Percentiles rank a stretch among this genome's conserved stretches.
These are phyloP conservation scores for Drosophila carrolli DNA, from an alignment of 1,140 invertebrate species.

Conservation along the genomic window DNA sequence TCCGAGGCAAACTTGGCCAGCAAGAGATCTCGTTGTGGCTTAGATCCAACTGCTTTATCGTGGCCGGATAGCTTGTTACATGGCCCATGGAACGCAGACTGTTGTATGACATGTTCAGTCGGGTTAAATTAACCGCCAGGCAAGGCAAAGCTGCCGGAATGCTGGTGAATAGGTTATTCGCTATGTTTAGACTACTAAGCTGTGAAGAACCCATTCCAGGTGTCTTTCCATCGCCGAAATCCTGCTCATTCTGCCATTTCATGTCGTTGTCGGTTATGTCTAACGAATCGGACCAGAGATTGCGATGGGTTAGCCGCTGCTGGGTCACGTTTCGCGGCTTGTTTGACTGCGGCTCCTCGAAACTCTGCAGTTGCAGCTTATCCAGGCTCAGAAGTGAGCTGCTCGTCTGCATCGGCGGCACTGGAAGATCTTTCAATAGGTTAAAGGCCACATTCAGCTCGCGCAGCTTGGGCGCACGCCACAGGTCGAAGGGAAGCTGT, in stretches of 20 bases:
- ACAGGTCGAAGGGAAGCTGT: slow-evolving; percentile 93
- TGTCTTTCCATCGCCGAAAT: slow-evolving; percentile 62
- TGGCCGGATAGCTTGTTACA: slow-evolving; percentile 94
- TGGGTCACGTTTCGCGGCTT: slow-evolving; percentile 59
- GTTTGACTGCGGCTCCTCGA: slow-evolving; percentile 54
- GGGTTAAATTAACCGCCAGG: slow-evolving; percentile 92
- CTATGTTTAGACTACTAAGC: slow-evolving; percentile 92
- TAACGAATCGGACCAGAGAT: slow-evolving; percentile 89
- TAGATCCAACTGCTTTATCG: slow-evolving; percentile 95
- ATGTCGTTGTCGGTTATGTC: slow-evolving; percentile 89
- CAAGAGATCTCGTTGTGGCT: slow-evolving; percentile 96
- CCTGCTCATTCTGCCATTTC: slow-evolving; percentile 81
- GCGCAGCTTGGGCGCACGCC: slow-evolving; percentile 94
- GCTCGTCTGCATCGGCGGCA: slow-evolving; percentile 83
- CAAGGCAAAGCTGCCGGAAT: slow-evolving; percentile 96
- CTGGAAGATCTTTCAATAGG: slow-evolving; percentile 92
- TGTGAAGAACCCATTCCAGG: slow-evolving; percentile 85
- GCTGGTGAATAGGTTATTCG: slow-evolving; percentile 95
- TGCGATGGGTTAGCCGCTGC: slow-evolving; percentile 88
- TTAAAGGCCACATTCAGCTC: slow-evolving; percentile 97
- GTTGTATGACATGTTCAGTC: slow-evolving; percentile 97
- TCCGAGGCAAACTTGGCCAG: slow-evolving; percentile 93
- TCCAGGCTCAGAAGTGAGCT: slow-evolving; percentile 71
- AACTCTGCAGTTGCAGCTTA: slow-evolving; percentile 72
- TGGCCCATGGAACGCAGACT: slow-evolving; percentile 92